Evolutionary conservation across 2,113 vertebrate species (phyloP).

Genomic region (Sarotherodon lohbergeri): DNA sequence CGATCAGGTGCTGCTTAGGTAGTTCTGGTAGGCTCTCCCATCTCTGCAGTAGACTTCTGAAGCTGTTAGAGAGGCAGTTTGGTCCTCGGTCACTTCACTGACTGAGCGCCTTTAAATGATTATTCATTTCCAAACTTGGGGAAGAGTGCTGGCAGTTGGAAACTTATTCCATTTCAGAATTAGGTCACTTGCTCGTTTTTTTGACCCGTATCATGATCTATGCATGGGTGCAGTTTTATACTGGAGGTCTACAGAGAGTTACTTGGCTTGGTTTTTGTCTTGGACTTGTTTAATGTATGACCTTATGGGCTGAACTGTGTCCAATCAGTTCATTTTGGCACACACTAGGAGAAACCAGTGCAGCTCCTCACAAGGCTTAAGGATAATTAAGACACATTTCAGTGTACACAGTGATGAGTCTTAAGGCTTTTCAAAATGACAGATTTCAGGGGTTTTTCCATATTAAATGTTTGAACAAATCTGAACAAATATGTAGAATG

Average conservation of each 20-base stretch:
- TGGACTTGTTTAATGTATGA: not conserved
- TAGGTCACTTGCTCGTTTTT: not conserved
- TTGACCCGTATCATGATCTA: not conserved
- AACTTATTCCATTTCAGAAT: not conserved
- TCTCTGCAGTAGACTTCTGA: not conserved
- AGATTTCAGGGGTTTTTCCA: not conserved
- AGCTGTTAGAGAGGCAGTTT: not conserved
- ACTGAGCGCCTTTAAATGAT: not conserved
- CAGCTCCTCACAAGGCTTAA: not conserved
- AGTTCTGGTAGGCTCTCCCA: not conserved
- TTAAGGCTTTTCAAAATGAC: not conserved
- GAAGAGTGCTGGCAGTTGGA: not conserved
- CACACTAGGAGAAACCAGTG: not conserved
- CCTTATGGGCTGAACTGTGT: not conserved
- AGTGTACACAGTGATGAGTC: not conserved
- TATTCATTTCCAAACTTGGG: not conserved
- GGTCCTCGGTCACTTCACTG: not conserved
- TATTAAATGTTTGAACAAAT: not conserved
- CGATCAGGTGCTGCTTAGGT: not conserved
- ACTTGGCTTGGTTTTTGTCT: not conserved
- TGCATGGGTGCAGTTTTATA: not conserved
- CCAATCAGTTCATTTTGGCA: not conserved
- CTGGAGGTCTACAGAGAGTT: not conserved
- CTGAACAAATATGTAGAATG: not conserved
- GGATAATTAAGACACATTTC: not conserved